Percentiles rank a stretch among this genome's conserved stretches.
Evolutionary conservation across 2,797 vertebrate genomes (phyloP).

Genomic region (Helarctos malayanus): DNA sequence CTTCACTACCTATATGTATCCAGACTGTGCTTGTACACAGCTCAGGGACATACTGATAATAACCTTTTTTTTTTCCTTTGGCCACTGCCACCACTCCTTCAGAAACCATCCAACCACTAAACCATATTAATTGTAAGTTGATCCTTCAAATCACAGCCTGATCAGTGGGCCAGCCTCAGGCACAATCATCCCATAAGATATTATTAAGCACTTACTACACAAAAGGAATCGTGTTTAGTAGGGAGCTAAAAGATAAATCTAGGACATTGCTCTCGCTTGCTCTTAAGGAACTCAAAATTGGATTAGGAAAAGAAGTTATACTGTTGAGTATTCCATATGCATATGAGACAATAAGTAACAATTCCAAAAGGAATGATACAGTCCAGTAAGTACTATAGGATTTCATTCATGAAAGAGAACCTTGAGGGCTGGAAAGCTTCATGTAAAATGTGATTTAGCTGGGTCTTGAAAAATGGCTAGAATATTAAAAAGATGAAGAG

Average conservation of each 20-base stretch:
- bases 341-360: slow-evolving; percentile 54
- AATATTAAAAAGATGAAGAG: slow-evolving; percentile 2
- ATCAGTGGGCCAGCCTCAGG: background rate
- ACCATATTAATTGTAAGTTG: background rate
- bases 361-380: slow-evolving; percentile 61
- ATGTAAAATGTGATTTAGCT: slow-evolving; percentile 56
- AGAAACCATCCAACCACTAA: background rate
- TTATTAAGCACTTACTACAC: slow-evolving; percentile 14
- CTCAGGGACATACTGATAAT: background rate
- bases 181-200: slow-evolving; percentile 13
- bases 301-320: slow-evolving; percentile 54
- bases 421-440: slow-evolving; percentile 53
- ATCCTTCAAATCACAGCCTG: slow-evolving; percentile 32
- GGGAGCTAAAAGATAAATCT: slow-evolving; percentile 40
- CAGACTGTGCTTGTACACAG: background rate
- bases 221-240: slow-evolving; percentile 31
- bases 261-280: background rate
- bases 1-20: background rate
- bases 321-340: slow-evolving; percentile 5
- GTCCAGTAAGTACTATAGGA: slow-evolving; percentile 14
- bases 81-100: background rate
- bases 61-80: slow-evolving; percentile 8
- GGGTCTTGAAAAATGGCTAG: slow-evolving; percentile 53
- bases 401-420: slow-evolving; percentile 58
- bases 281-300: slow-evolving; percentile 60